phyloP scores from a whole-genome alignment of 2,113 vertebrate genomes.

The Egretta garzetta region DNA sequence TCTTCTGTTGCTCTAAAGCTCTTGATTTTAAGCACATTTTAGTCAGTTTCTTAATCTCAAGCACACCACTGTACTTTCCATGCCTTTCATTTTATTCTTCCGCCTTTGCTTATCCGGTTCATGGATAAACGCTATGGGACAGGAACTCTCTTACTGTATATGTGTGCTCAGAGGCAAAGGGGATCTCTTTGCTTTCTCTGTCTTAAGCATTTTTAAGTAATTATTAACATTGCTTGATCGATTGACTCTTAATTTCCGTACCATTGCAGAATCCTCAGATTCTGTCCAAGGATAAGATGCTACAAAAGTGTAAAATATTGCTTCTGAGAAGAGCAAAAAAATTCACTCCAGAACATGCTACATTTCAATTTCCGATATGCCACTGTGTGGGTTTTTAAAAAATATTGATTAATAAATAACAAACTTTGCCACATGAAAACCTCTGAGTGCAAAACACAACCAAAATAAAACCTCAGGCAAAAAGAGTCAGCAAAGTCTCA shows the following conservation, averaged over 20 bases:
- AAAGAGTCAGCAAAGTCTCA: background rate
- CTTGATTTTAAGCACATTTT: background rate
- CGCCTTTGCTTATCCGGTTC: background rate
- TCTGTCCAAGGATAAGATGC: background rate
- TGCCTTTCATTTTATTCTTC: background rate
- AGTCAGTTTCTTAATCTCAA: background rate
- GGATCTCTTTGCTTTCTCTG: background rate
- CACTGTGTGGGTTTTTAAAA: background rate
- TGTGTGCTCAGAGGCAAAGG: background rate
- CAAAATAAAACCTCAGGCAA: background rate
- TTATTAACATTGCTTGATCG: background rate
- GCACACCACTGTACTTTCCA: background rate
- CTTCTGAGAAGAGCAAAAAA: background rate
- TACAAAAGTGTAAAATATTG: background rate
- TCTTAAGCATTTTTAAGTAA: background rate
- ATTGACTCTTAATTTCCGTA: background rate
- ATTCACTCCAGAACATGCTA: background rate
- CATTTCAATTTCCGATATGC: background rate
- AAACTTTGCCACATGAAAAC: background rate
- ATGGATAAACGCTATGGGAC: background rate
- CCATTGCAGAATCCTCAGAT: background rate
- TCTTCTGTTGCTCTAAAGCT: background rate
- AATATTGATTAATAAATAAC: background rate
- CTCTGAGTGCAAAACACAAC: background rate
- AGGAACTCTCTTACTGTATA: background rate